Conservation (phyloP, 2,888 invertebrate species). For the Trachelus stipa region DNA sequence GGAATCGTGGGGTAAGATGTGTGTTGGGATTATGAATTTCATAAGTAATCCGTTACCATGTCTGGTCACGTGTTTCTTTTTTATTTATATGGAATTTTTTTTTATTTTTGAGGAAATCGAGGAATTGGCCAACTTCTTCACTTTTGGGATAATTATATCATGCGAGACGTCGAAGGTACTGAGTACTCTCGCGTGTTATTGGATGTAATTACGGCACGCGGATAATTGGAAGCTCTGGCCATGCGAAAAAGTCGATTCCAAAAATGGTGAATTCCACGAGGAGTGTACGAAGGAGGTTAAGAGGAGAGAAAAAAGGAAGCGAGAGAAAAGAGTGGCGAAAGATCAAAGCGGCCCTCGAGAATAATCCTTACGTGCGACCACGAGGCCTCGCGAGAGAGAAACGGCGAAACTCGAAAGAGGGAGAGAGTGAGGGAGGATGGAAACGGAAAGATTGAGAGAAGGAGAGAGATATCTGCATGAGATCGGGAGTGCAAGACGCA, state of each 20-base stretch:
- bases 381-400: constrained; percentile 4
- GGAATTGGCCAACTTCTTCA: not conserved
- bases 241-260: constrained; percentile 7
- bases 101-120: not conserved
- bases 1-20: constrained; percentile 30
- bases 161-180: not conserved
- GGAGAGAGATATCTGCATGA: constrained; percentile 15
- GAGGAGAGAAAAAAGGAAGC: constrained; percentile 25
- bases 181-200: not conserved
- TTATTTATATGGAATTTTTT: not conserved
- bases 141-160: not conserved
- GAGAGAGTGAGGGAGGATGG: constrained; percentile 9
- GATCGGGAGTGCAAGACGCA: not conserved
- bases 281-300: constrained; percentile 27
- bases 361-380: constrained; percentile 43
- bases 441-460: constrained; percentile 14
- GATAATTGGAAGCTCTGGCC: not conserved
- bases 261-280: constrained; percentile 5
- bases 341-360: constrained; percentile 48
- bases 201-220: not conserved
- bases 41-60: not conserved
- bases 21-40: not conserved
- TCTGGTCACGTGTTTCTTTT: not conserved
- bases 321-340: constrained; percentile 31
- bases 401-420: constrained; percentile 21